These are phyloP conservation scores for Spilogale gracilis DNA, from an alignment of 2,113 vertebrate genomes.

Conservation along the genomic window DNA sequence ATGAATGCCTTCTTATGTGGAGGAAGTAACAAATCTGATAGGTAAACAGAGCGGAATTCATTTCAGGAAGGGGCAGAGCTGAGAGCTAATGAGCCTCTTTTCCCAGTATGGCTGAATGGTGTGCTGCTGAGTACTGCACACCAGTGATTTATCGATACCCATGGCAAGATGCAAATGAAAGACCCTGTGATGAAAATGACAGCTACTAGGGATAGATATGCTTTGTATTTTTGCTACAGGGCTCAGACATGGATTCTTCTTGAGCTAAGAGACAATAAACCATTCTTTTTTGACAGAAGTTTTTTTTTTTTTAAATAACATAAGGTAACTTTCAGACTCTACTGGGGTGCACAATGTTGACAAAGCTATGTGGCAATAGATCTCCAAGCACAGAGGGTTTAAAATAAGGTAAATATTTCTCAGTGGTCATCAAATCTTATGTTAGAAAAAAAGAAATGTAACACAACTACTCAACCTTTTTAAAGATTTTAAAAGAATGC, in stretches of 20 bases:
- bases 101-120: neutral
- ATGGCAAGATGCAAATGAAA: neutral
- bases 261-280: conserved; percentile 5
- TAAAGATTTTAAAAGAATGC: conserved; percentile 29
- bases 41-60: conserved; percentile 40
- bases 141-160: neutral
- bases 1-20: conserved; percentile 22
- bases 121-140: fast-evolving
- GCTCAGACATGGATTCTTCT: neutral
- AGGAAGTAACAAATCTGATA: conserved; percentile 5
- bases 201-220: neutral
- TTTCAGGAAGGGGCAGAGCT: neutral
- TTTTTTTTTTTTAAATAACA: neutral
- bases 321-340: conserved; percentile 24
- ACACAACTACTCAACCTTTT: neutral
- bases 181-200: neutral
- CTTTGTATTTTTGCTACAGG: neutral
- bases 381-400: neutral
- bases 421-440: neutral
- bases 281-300: neutral
- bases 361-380: neutral
- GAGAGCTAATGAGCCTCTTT: neutral
- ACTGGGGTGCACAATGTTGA: neutral
- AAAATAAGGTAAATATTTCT: conserved; percentile 3
- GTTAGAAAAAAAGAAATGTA: neutral